Conservation (phyloP, 2,113 vertebrate species). For the Coturnix japonica region DNA sequence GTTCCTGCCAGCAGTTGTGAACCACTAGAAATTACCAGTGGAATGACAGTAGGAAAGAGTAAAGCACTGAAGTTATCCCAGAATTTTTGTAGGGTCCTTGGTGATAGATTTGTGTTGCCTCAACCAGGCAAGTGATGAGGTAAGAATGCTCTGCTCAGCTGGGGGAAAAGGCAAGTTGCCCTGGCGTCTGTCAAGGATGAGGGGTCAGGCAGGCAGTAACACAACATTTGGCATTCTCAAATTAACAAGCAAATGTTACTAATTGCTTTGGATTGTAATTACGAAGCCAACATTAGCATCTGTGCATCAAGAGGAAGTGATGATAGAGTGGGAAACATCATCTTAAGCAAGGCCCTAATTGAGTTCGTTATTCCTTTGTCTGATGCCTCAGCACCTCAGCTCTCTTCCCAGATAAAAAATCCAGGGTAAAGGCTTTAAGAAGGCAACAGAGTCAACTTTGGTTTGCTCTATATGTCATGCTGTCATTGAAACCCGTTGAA, state of each 20-base stretch:
- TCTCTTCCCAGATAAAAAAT: not conserved
- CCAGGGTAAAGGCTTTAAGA: not conserved
- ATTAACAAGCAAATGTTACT: conserved; percentile 4
- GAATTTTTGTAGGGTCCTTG: not conserved
- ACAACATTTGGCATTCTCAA: conserved; percentile 1
- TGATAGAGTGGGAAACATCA: not conserved
- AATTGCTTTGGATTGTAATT: conserved; percentile 24
- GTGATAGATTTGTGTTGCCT: not conserved
- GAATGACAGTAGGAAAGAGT: not conserved
- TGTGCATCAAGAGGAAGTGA: conserved; percentile 14
- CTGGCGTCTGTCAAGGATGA: not conserved
- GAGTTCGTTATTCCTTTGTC: not conserved
- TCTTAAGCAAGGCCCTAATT: conserved; percentile 8
- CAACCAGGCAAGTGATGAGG: not conserved
- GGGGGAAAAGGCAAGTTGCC: not conserved
- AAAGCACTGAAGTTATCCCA: conserved; percentile 24
- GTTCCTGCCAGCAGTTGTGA: not conserved
- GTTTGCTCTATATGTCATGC: not conserved
- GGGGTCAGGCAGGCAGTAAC: not conserved
- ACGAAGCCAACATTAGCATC: not conserved
- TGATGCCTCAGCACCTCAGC: not conserved
- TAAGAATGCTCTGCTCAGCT: not conserved
- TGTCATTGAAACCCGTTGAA: not conserved
- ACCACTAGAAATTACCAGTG: not conserved
- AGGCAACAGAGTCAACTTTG: not conserved